phyloP scores from a whole-genome alignment of 2,113 vertebrate genomes.

The Oncorhynchus tshawytscha region DNA sequence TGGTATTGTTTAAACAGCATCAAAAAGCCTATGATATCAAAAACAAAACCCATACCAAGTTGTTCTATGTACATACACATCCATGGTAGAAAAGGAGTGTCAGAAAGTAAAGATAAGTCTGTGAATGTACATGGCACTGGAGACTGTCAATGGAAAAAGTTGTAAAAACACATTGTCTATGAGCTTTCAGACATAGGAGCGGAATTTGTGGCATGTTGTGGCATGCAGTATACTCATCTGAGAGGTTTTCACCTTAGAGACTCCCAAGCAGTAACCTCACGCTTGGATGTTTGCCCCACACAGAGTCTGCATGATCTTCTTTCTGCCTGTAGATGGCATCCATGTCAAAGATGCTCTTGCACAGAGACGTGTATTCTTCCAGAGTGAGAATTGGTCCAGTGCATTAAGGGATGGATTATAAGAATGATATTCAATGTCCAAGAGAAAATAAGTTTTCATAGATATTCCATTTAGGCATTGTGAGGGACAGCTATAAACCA shows the following conservation, averaged over 20 bases:
- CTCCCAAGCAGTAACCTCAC: neutral
- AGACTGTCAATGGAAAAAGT: neutral
- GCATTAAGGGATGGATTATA: neutral
- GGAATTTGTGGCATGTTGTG: neutral
- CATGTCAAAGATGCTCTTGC: neutral
- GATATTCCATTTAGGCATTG: neutral
- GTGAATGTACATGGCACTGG: neutral
- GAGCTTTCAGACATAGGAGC: neutral
- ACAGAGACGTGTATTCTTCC: too few relatives aligned
- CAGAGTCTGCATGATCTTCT: neutral
- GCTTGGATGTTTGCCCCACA: neutral
- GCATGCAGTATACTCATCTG: too few relatives aligned
- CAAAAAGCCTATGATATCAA: neutral
- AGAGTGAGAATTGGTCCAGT: neutral
- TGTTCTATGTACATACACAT: constrained; percentile 16
- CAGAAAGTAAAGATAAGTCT: neutral
- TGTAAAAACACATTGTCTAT: neutral
- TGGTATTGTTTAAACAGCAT: constrained; percentile 22
- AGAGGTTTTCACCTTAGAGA: constrained; percentile 5
- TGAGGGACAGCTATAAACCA: neutral
- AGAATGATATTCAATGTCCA: neutral
- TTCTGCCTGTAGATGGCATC: constrained; percentile 18
- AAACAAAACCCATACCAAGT: neutral
- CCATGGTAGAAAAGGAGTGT: neutral
- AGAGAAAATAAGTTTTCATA: neutral